Evolutionary conservation across 2,888 invertebrate genomes (phyloP), one percentile per base, ranked within the genome.

Genomic region (Hydroisotoma schaefferi): DNA sequence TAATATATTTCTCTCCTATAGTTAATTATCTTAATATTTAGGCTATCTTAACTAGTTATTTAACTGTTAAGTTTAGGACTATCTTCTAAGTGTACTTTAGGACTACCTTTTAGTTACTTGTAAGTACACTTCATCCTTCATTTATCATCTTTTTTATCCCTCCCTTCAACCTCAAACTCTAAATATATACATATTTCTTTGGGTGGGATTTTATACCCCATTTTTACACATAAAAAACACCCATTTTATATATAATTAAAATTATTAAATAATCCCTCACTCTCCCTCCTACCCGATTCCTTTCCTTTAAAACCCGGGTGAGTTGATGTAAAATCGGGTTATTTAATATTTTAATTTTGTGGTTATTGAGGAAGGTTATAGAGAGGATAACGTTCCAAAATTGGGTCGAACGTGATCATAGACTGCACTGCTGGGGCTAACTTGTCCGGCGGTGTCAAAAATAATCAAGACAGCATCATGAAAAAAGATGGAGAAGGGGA

Each of bases 391-490:
- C 69, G 69, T 69, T 70, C 72, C 70, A 72, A 70, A 70, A 38
- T 48, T 64, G 69, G 67, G 63, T 70, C 66, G 55, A 72, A 72
- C 72, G 72, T 72, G 63, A 69, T 72, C 58, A 72, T 72, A 61
- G 70, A 72, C 65, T 72, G 72, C 69, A 72, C 72, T 69, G 70
- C 70, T 70, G 72, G 72, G 59, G 70, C 63, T 57, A 70, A 69
- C 59, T 65, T 72, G 53, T 65, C 69, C 70, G 69, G 70, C 69
- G 70, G 70, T 70, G 70, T 67, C 59, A 70, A 70, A 55, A 70
- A 70, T 63, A 68, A 72, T 63, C 69, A 69, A 55, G 72, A 70
- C 61, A 63, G 63, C 61, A 72, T 72, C 67, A 72, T 72, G 72
- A 72, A 72, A 67, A 72, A 72, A 40, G 72, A 72, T 61, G 71